Evolutionary conservation across 2,113 vertebrate genomes (phyloP).

Genomic region (Muntiacus reevesi): DNA sequence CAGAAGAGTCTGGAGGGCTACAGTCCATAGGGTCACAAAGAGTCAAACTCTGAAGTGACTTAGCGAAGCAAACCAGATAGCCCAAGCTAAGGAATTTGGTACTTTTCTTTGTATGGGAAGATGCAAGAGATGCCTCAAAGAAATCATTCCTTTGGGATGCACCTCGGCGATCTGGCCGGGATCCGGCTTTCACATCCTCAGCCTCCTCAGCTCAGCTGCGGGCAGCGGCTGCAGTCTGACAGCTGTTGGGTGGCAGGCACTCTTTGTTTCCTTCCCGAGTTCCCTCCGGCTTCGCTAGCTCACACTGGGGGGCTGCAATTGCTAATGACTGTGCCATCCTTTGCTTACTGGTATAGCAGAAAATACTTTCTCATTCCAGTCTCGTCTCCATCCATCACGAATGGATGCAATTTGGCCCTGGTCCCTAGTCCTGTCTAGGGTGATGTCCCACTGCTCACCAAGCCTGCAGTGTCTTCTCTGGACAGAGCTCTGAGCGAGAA

Average conservation of each 20-base stretch:
- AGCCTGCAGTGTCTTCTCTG: not conserved
- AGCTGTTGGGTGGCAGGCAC: not conserved
- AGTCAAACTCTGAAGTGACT: not conserved
- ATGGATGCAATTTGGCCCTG: not conserved
- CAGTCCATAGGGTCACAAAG: not conserved
- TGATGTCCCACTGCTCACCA: not conserved
- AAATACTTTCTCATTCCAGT: not conserved
- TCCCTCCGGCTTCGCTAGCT: not conserved
- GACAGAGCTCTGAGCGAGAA: not conserved
- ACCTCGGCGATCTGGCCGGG: accelerated
- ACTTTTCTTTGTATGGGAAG: not conserved
- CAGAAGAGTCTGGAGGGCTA: not conserved
- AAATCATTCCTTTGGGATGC: not conserved
- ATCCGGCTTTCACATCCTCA: not conserved
- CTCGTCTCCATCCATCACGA: not conserved
- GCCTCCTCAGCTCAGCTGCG: not conserved
- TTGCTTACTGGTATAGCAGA: not conserved
- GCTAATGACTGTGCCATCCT: not conserved
- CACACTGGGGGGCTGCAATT: not conserved
- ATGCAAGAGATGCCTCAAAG: not conserved
- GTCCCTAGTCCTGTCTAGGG: not conserved
- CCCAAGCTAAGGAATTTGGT: not conserved
- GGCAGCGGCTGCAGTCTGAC: not conserved
- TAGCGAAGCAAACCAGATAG: not conserved
- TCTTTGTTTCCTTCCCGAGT: not conserved